Evolutionary conservation across 2,888 invertebrate species (phyloP).

Genomic region (Furcula furcula): DNA sequence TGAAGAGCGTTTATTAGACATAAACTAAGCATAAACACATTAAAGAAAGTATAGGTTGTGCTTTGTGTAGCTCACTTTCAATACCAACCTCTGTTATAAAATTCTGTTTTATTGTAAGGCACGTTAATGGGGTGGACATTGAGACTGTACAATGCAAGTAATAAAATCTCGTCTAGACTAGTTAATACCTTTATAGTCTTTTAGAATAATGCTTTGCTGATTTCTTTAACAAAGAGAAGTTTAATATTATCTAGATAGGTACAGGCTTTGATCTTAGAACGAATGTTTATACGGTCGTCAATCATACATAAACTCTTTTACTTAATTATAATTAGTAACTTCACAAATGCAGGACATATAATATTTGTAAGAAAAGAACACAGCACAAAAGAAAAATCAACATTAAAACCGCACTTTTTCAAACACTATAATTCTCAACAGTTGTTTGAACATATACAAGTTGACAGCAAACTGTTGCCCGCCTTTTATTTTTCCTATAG

Average conservation of each 20-base stretch:
- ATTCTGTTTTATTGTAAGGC: conserved; percentile 35
- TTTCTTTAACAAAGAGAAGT: neutral
- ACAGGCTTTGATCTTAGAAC: too few species aligned
- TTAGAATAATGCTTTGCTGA: neutral
- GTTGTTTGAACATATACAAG: conserved; percentile 32
- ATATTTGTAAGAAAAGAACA: too few species aligned
- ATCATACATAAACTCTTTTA: too few species aligned
- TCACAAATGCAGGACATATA: too few species aligned
- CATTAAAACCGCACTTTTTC: conserved; percentile 23
- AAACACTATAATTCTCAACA: conserved; percentile 35
- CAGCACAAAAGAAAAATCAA: conserved; percentile 8
- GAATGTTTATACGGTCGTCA: too few species aligned
- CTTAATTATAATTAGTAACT: too few species aligned
- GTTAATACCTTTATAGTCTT: conserved; percentile 13
- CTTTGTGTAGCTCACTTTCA: conserved; percentile 33
- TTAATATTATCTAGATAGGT: too few species aligned
- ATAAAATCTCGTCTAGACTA: conserved; percentile 17
- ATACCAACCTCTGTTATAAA: conserved; percentile 37
- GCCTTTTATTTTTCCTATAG: conserved; percentile 70
- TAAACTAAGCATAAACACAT: too few species aligned
- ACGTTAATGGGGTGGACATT: conserved; percentile 25
- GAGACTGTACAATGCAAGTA: conserved; percentile 14
- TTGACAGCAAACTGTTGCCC: conserved; percentile 64
- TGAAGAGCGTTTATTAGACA: too few species aligned
- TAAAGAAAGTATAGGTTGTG: conserved; percentile 14